Evolutionary conservation across 35 echinoderm and acorn worm species (phyloP).

Genomic region (Heliocidaris tuberculata): DNA sequence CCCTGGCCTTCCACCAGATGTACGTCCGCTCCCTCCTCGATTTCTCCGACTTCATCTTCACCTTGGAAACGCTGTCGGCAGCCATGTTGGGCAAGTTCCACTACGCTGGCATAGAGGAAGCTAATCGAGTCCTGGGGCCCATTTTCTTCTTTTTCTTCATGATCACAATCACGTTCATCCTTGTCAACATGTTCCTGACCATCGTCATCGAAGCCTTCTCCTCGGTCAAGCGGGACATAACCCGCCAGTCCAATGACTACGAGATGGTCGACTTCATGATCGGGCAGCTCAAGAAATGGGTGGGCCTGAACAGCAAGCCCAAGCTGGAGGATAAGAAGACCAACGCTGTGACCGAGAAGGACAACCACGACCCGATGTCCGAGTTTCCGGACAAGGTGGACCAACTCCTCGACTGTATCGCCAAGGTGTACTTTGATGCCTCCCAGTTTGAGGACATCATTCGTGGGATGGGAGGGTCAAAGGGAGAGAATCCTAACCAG

Average conservation of each 20-base stretch:
- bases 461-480: conserved; percentile 22
- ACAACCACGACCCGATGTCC: conserved; percentile 55
- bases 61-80: conserved; percentile 69
- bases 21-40: conserved; percentile 59
- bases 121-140: conserved; percentile 59
- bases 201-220: conserved; percentile 92
- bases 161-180: conserved; percentile 77
- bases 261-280: conserved; percentile 98
- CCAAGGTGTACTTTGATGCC: conserved; percentile 87
- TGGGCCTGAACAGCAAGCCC: conserved; percentile 55
- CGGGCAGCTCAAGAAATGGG: conserved; percentile 61
- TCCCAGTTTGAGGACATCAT: conserved; percentile 73
- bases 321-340: conserved; percentile 38
- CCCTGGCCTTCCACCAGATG: conserved; percentile 75
- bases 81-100: conserved; percentile 85
- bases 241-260: conserved; percentile 79
- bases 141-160: conserved; percentile 91
- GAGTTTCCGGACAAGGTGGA: conserved; percentile 87
- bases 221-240: conserved; percentile 71
- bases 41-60: conserved; percentile 91
- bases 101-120: conserved; percentile 56
- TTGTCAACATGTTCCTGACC: conserved; percentile 97
- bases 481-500: neutral
- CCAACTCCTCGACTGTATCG: conserved; percentile 84
- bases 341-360: neutral